Conservation (phyloP, 2,797 vertebrate species). For the Holocentrus rufus region DNA sequence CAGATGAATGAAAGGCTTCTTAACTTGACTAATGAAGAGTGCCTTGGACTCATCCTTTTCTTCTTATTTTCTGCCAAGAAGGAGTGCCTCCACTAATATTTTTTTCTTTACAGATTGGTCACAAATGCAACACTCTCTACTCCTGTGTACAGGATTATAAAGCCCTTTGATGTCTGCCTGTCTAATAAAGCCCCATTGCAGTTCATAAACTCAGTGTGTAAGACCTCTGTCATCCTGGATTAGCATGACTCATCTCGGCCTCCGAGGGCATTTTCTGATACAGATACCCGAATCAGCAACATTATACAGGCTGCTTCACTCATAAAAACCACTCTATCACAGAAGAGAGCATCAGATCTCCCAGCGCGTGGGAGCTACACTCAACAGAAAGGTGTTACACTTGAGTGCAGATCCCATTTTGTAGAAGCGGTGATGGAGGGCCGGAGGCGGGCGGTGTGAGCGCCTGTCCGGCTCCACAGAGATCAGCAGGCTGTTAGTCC, state of each 20-base stretch:
- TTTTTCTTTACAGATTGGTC: too few relatives aligned
- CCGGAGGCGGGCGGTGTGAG: background rate
- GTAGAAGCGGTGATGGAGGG: background rate
- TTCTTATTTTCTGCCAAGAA: too few relatives aligned
- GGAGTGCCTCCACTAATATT: too few relatives aligned
- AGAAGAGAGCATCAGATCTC: background rate
- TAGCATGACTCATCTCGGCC: too few relatives aligned
- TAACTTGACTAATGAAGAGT: too few relatives aligned
- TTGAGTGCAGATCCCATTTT: background rate
- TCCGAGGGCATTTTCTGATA: background rate
- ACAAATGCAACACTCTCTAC: too few relatives aligned
- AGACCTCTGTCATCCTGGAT: slow-evolving; percentile 4
- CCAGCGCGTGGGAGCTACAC: background rate
- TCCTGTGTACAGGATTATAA: background rate
- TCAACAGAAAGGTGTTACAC: background rate
- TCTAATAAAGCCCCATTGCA: background rate
- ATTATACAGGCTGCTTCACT: background rate
- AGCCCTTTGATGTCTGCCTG: background rate
- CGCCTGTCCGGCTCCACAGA: background rate
- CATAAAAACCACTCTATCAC: background rate
- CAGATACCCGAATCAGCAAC: background rate
- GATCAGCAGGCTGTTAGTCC: background rate
- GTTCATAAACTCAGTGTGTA: background rate
- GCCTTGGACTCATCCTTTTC: too few relatives aligned
- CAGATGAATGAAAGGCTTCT: too few relatives aligned